Base-by-base conservation (phyloP, 53 echinoderm and acorn worm genomes). In the Zoroaster sp. region DNA sequence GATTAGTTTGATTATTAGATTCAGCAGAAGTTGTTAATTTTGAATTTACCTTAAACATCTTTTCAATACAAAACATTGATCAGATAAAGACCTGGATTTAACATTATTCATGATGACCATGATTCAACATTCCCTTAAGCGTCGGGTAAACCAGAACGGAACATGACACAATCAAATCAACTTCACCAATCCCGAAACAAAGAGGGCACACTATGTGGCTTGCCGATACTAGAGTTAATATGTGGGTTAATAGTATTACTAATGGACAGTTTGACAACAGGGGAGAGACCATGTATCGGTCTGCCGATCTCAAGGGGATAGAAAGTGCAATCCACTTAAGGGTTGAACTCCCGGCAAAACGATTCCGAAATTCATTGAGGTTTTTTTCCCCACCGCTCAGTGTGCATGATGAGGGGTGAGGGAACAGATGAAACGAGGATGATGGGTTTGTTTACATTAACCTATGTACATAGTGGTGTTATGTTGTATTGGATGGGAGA, bases 171-270 rank as follows among this genome's bases (percentile, higher is more conserved):
- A 59, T 59, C 28, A 11, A 59, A 59, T 59, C 63, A 59, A 8
- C 8, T 25, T 2, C 63, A 28, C 25, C 21, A 21, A 59, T 28
- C 9, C 63, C 63, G 13, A 75, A 32, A 75, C 9, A 75, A 49
- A 75, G 47, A 4, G 36, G 15, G 46, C 75, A 47, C 32, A 32
- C 33, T 75, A 10, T 53, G 32, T 46, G 10, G 55, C 55, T 78
- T 78, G 17, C 55, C 20, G 54, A 55, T 53, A 47, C 85, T 69
- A 45, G 75, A 39, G 66, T 66, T 66, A 66, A 69, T 21, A 69
- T 69, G 35, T 68, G 71, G 71, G 35, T 43, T 81, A 85, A 85
- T 85, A 34, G 52, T 47, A 70, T 85, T 85, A 85, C 20, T 71
- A 85, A 85, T 45, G 72, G 85, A 20, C 67, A 36, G 85, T 28